These are phyloP conservation scores for Erpobdella octoculata DNA, from an alignment of 2,888 invertebrate genomes.

Conservation along the genomic window DNA sequence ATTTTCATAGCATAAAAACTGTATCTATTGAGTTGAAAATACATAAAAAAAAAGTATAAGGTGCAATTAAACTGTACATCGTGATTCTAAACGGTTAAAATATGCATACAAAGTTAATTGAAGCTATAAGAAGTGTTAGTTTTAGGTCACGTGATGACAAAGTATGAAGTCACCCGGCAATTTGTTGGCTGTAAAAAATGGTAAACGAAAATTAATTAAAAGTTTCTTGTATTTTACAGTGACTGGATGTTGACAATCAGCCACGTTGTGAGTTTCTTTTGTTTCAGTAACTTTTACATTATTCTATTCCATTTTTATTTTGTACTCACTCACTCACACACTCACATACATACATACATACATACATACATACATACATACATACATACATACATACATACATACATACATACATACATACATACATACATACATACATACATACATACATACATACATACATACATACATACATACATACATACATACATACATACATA, in stretches of 20 bases:
- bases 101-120: too few species aligned
- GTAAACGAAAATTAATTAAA: background rate
- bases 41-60: too few species aligned
- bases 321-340: background rate
- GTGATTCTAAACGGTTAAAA: too few species aligned
- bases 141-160: too few species aligned
- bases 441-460: background rate
- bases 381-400: background rate
- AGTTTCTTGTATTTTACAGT: slow-evolving; percentile 14
- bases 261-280: slow-evolving; percentile 29
- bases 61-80: too few species aligned
- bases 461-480: background rate
- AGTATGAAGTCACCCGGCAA: too few species aligned
- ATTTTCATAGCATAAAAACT: too few species aligned
- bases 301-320: background rate
- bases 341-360: too few species aligned
- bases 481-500: background rate
- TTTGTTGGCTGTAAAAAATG: too few species aligned
- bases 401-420: background rate
- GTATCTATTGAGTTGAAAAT: too few species aligned
- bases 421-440: background rate
- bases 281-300: too few species aligned
- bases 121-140: too few species aligned
- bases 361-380: background rate
- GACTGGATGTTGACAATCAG: slow-evolving; percentile 31